phyloP scores from a whole-genome alignment of 1,140 invertebrate genomes.

The Marisa cornuarietis region DNA sequence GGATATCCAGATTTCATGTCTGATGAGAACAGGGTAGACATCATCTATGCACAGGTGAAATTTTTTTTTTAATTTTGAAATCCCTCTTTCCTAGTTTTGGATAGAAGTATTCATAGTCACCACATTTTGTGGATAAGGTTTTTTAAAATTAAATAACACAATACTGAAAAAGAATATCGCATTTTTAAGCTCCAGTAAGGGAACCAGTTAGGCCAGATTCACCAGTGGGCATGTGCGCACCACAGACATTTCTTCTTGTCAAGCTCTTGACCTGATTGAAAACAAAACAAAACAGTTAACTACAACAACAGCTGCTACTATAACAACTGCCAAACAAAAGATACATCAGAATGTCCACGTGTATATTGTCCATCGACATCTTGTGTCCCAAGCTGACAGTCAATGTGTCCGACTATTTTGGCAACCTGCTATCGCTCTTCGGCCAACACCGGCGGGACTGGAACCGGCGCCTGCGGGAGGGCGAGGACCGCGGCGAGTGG shows the following conservation, averaged over 20 bases:
- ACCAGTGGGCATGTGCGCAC: too few relatives aligned
- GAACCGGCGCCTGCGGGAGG: slow-evolving; percentile 37
- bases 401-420: slow-evolving; percentile 49
- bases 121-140: too few relatives aligned
- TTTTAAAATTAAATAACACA: too few relatives aligned
- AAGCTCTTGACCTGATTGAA: too few relatives aligned
- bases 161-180: too few relatives aligned
- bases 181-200: too few relatives aligned
- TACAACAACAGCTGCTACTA: too few relatives aligned
- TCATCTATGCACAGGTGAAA: slow-evolving; percentile 41
- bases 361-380: background rate
- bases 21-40: slow-evolving; percentile 47
- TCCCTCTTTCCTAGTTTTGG: too few relatives aligned
- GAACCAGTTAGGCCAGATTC: too few relatives aligned
- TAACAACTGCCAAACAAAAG: background rate
- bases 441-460: slow-evolving; percentile 34
- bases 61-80: background rate
- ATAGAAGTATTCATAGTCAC: too few relatives aligned
- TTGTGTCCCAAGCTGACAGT: slow-evolving; percentile 40
- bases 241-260: too few relatives aligned
- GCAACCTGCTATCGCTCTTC: slow-evolving; percentile 46
- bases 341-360: background rate
- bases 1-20: slow-evolving; percentile 68
- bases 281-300: too few relatives aligned
- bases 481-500: slow-evolving; percentile 45